Base-by-base conservation (phyloP, 2,113 vertebrate species). In the Oreocharis arfaki region DNA sequence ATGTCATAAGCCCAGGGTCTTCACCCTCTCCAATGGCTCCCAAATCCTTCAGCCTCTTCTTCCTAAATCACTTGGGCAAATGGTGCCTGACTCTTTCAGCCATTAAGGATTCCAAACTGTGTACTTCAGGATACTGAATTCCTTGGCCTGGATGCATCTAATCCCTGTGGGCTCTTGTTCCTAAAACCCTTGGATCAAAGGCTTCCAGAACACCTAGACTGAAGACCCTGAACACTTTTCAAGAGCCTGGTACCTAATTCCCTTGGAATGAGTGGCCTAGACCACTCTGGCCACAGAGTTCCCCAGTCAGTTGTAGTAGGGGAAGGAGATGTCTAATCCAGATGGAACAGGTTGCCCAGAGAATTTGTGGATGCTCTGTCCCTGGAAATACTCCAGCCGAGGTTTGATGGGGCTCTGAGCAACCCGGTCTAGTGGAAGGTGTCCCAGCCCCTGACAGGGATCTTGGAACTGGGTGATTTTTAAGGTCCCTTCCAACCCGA, bases 21-120 rank as follows among this genome's bases (percentile, higher is more conserved):
- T 70, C 32, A 57, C 11, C 4, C 4, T 53, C 19, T 37, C 21
- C 0, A 0, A 4, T 35, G 18, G 21, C 26, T 74, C 18, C 22
- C 47, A 76, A 14, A 74, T 70, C 55, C 49, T 20, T 44, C 46
- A 49, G 37, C 22, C 57, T 60, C 8, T 37, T 68, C 35, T 60
- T 68, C 56, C 52, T 32, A 79, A 91, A 68, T 68, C 37, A 21
- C n/a, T 53, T 42, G 35, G 37, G 16, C 18, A 85, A 77, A 50
- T 22, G 49, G 16, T 33, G 15, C 33, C 33, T 11, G 22, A 91
- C 32, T 44, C 15, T 71, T 84, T 85, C 22, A 60, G 53, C 22
- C 47, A 22, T 6, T 1, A 1, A 75, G 24, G 13, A 85, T 60
- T 55, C 46, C 28, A 79, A 75, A 73, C 4, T 27, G 13, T 37